Evolutionary conservation across 1,140 invertebrate genomes (phyloP).

Genomic region (Coboldia fuscipes): DNA sequence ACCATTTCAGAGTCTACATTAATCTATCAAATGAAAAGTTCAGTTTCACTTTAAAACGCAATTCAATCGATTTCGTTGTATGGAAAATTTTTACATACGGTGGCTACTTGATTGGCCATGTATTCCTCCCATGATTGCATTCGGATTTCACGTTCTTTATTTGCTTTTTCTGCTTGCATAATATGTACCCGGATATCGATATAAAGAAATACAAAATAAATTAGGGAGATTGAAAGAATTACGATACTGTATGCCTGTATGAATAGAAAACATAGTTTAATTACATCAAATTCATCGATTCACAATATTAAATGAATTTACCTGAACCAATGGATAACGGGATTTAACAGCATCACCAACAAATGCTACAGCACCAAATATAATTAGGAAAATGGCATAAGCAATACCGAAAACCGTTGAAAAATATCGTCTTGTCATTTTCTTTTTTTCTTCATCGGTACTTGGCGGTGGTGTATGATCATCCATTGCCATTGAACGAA

Average conservation of each 20-base stretch:
- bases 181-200: constrained; percentile 3
- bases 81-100: background rate
- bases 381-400: constrained; percentile 3
- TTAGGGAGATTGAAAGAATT: constrained; percentile 1
- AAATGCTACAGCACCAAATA: constrained; percentile 2
- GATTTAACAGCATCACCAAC: constrained; percentile 1
- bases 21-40: no score
- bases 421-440: constrained; percentile 4
- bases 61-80: no score
- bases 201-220: constrained; percentile 2
- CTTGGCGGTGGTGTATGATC: no score
- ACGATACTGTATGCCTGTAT: constrained; percentile 1
- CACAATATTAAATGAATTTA: background rate
- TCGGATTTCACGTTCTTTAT: background rate
- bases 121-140: constrained; percentile 1
- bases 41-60: no score
- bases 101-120: background rate
- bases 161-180: background rate
- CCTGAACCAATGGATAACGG: constrained; percentile 2
- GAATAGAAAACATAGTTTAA: background rate
- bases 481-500: no score
- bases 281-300: background rate
- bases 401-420: constrained; percentile 1
- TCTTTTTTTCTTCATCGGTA: no score
- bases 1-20: no score